Conservation (phyloP, 2,888 invertebrate genomes). For the Physocephala rufipes region DNA sequence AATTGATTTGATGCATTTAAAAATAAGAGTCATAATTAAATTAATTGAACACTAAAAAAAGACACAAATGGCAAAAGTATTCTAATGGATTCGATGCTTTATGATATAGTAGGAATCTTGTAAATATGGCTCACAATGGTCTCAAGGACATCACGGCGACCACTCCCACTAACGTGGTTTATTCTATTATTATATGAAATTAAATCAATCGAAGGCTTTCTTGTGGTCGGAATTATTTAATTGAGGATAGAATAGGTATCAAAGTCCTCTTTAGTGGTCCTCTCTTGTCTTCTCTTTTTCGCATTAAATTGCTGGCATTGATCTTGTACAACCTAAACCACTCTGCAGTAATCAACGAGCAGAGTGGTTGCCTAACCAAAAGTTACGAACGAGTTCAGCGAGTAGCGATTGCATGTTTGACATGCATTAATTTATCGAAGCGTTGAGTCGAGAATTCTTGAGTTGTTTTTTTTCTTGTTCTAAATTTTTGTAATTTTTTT, state of each 20-base stretch:
- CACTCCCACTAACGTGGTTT: too few relatives aligned
- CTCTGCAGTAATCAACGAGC: background rate
- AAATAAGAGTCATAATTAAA: background rate
- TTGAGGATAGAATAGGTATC: too few relatives aligned
- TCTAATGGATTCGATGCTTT: too few relatives aligned
- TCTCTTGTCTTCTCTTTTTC: background rate
- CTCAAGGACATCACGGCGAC: too few relatives aligned
- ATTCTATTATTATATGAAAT: too few relatives aligned
- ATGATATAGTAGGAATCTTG: too few relatives aligned
- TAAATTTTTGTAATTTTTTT: background rate
- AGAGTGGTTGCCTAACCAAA: background rate
- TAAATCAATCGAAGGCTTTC: too few relatives aligned
- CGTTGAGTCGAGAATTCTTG: background rate
- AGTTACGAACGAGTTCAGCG: background rate
- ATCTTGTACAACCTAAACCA: constrained; percentile 1
- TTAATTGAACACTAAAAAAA: background rate
- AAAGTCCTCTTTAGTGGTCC: too few relatives aligned
- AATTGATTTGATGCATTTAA: background rate
- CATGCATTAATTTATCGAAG: background rate
- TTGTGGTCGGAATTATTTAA: too few relatives aligned
- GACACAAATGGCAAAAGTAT: background rate
- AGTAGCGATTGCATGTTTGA: background rate
- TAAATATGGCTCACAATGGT: too few relatives aligned
- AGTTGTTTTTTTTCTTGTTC: background rate
- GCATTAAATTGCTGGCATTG: background rate